Evolutionary conservation across 2,888 invertebrate genomes (phyloP).

Genomic region (Pherbina coryleti): DNA sequence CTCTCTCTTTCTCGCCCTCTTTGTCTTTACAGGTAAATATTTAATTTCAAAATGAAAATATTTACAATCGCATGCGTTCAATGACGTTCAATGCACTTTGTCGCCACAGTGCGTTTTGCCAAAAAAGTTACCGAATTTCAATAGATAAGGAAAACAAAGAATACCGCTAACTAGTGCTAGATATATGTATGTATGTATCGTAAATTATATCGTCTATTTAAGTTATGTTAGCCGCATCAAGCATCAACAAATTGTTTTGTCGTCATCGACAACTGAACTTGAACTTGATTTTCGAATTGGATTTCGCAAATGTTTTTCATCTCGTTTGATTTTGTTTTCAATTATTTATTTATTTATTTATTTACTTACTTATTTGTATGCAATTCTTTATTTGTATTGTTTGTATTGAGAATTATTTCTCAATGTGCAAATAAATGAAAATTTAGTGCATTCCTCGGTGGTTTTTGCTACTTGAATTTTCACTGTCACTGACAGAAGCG

Average conservation of each 20-base stretch:
- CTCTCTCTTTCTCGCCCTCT: too few relatives aligned
- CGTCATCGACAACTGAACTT: conserved; percentile 27
- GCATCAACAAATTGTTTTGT: conserved; percentile 7
- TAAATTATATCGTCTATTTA: not conserved
- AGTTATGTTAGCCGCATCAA: too few relatives aligned
- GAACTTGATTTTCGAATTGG: conserved; percentile 28
- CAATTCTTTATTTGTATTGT: not conserved
- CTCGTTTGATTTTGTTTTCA: not conserved
- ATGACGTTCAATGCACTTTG: too few relatives aligned
- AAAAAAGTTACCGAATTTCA: not conserved
- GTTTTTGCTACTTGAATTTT: not conserved
- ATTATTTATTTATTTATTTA: not conserved
- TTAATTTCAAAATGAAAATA: too few relatives aligned
- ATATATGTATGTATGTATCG: not conserved
- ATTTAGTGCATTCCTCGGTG: conserved; percentile 14
- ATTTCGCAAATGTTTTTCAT: not conserved
- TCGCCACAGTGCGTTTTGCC: not conserved
- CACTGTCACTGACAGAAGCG: conserved; percentile 17
- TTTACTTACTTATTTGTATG: not conserved
- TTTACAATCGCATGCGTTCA: too few relatives aligned
- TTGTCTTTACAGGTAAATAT: too few relatives aligned
- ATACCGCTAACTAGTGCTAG: not conserved
- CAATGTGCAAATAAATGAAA: not conserved
- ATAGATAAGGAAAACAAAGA: not conserved
- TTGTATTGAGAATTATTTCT: not conserved